Base-by-base conservation (phyloP, 2,888 invertebrate species). In the Tryphoninae sp. region DNA sequence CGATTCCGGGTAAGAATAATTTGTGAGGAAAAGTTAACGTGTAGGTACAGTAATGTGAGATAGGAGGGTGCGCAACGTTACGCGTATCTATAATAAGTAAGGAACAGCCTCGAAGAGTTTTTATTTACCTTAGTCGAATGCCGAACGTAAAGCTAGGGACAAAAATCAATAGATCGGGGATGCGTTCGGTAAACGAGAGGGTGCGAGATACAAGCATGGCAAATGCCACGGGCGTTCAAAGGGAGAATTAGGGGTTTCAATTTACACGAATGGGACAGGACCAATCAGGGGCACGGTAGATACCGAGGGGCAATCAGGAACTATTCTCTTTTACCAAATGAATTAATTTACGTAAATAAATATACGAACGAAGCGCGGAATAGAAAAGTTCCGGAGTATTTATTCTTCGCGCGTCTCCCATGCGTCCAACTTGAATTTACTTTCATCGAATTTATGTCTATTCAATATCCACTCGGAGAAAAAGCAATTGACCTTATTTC, bases 131-230 rank as follows among this genome's bases (percentile, higher is more conserved):
- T 33, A 26, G 55, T 58, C 16, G 9, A 13, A 69, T 55, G 53
- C 62, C 40, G 45, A 22, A 45, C 33, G 33, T 13, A 73, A 74
- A 68, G 65, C 55, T 22, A n/a, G 19, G 64, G n/a, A 79, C 58
- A 55, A 55, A 65, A 49, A 68, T 74, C 79, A 69, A 74, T 69
- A 61, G 26, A 55, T 22, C 19, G 55, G 9, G 26, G 33, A 61
- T 16, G 42, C 59, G 16, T 42, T 61, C 13, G 62, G 19, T 51
- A 16, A 23, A 26, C 51, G 16, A 53, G 59, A 65, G 65, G 23
- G 53, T 62, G 33, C 33, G 33, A 7, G 42, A 9, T 13, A 62
- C 19, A 33, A 53, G n/a, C 19, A 45, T 13, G 13, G 22, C 45
- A 22, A 45, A 16, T 13, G 19, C 11, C 13, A 19, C 13, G 8